These are phyloP conservation scores for Eumerus sabulonum DNA, from an alignment of 2,888 invertebrate genomes.

Conservation along the genomic window DNA sequence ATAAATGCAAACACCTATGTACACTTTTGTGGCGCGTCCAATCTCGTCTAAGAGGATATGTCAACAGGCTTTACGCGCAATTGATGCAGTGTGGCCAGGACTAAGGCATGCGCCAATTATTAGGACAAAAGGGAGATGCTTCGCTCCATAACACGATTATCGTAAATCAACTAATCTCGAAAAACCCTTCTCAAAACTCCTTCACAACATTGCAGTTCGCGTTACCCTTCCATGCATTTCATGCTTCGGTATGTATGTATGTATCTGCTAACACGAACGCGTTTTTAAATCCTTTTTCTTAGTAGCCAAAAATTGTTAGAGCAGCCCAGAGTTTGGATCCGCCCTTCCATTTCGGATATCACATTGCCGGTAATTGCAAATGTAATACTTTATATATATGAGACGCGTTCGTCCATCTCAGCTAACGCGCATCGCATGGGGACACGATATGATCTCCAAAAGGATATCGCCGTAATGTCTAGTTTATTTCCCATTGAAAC, in stretches of 20 bases:
- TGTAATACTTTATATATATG: conserved; percentile 70
- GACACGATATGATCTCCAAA: conserved; percentile 73
- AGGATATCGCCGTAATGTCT: conserved; percentile 77
- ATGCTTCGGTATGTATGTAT: conserved; percentile 62
- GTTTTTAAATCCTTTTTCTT: conserved; percentile 72
- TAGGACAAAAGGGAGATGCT: neutral
- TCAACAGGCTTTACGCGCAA: conserved; percentile 55
- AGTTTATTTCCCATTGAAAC: conserved; percentile 76
- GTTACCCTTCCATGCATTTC: conserved; percentile 69
- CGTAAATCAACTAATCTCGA: conserved; percentile 77
- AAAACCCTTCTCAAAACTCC: conserved; percentile 73
- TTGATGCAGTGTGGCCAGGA: conserved; percentile 49
- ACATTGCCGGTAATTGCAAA: conserved; percentile 67
- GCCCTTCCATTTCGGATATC: conserved; percentile 56
- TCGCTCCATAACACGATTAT: conserved; percentile 72
- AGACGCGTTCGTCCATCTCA: conserved; percentile 70
- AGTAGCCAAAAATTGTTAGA: conserved; percentile 76
- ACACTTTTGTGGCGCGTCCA: conserved; percentile 26
- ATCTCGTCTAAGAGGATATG: conserved; percentile 32
- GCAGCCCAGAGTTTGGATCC: conserved; percentile 34
- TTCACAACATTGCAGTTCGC: conserved; percentile 72
- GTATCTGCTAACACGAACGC: conserved; percentile 22
- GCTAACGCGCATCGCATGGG: conserved; percentile 71
- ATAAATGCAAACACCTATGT: conserved; percentile 17
- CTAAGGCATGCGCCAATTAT: conserved; percentile 21